Percentiles rank a stretch among this genome's conserved stretches.
phyloP scores from a whole-genome alignment of 2,113 vertebrate genomes.

The Aythya baeri region DNA sequence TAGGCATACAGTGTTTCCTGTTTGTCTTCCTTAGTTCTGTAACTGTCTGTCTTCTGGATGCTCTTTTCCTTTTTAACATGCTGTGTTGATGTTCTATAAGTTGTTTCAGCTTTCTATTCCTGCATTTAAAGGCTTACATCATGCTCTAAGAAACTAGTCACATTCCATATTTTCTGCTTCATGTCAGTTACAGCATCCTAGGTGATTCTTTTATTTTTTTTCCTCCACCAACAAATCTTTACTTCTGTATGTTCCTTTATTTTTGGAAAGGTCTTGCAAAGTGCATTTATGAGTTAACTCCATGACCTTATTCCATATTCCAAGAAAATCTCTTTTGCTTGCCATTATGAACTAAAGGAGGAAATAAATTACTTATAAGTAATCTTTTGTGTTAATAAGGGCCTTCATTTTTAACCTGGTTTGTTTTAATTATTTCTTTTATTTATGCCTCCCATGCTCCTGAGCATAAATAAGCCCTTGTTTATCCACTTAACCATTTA shows the following conservation, averaged over 20 bases:
- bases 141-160: neutral
- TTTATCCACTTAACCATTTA: neutral
- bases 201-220: neutral
- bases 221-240: neutral
- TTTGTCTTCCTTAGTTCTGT: neutral
- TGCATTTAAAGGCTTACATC: neutral
- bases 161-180: neutral
- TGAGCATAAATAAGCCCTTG: neutral
- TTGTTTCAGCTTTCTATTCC: neutral
- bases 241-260: neutral
- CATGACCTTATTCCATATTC: slow-evolving; percentile 44
- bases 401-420: slow-evolving; percentile 24
- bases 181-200: neutral
- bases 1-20: neutral
- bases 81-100: neutral
- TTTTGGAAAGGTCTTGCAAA: slow-evolving; percentile 14
- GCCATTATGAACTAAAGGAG: slow-evolving; percentile 24
- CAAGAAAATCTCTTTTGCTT: slow-evolving; percentile 3
- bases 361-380: slow-evolving; percentile 17
- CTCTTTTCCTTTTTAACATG: neutral
- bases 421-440: slow-evolving; percentile 35
- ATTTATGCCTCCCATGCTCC: neutral
- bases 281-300: slow-evolving; percentile 2
- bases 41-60: neutral
- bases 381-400: slow-evolving; percentile 25